Conservation (phyloP, 2,113 vertebrate species). For the Struthio camelus region DNA sequence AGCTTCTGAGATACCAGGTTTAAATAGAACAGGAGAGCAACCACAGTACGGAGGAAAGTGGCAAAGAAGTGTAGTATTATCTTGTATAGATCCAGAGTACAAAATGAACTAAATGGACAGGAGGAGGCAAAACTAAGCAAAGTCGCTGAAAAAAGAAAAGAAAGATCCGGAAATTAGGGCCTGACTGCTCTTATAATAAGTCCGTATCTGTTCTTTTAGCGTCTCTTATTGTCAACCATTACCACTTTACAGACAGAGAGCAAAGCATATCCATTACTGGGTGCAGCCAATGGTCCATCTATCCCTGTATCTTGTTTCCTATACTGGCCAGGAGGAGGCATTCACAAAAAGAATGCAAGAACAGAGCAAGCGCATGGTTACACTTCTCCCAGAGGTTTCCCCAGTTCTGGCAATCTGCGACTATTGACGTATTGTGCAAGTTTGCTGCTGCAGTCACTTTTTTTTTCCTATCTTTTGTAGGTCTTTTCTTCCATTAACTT, state of each 20-base stretch:
- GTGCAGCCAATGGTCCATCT: no score
- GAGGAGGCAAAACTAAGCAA: background rate
- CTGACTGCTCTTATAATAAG: background rate
- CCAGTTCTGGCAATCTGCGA: background rate
- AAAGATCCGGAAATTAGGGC: background rate
- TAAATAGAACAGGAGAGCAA: background rate
- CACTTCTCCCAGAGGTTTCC: background rate
- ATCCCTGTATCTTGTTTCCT: background rate
- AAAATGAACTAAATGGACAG: background rate
- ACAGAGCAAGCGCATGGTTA: background rate
- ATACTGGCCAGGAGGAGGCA: background rate
- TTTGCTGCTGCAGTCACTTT: rapidly evolving
- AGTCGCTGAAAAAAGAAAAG: background rate
- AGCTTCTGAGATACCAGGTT: background rate
- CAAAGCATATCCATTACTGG: background rate
- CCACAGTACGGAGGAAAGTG: background rate
- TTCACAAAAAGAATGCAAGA: background rate
- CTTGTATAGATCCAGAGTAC: background rate
- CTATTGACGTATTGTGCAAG: background rate
- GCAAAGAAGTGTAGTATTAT: background rate
- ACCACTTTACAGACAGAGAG: background rate
- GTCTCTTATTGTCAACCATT: background rate
- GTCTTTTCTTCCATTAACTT: background rate
- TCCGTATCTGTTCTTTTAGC: background rate
- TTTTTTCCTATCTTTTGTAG: background rate